Base-by-base conservation (phyloP, 64 coral and sea anemone species). In the Acropora yongei region DNA sequence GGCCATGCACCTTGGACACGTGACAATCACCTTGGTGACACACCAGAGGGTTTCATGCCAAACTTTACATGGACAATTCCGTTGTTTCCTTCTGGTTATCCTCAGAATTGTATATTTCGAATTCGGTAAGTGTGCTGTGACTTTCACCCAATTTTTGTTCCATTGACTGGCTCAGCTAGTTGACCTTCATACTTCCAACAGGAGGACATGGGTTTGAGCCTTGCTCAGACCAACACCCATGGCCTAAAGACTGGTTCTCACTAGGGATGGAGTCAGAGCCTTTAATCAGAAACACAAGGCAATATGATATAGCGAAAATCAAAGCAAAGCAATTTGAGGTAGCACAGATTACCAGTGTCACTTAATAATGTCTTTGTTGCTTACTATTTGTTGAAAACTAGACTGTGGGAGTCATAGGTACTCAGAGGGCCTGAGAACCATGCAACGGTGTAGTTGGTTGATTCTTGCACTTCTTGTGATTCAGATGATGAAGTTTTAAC, bases 1-100 rank as follows among this genome's bases (percentile, higher is more conserved):
- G 72, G 96, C 7, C 91, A 86, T 4, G 94, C 94, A 57, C 88
- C 83, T 0, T 99, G 97, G 97, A 72, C 94, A 49, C 67, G 97
- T 66, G 97, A 88, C 58, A 99, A 99, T 91, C 97, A 99, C 86
- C 97, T 99, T 96, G 97, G 97, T 44, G 96, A 99, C 44, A 92
- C 94, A 17, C 91, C 94, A 40, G 97, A 99, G 10, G 94, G 97
- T 68, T 85, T 94, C 4, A 80, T 94, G 43, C 91, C 96, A 18
- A 99, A 89, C 41, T 99, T 96, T 79, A 99, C 97, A 1, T 99
- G 97, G 97, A 93, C 84, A 5, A 77, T 99, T 17, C 97, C 97
- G 11, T 42, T 42, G n/a, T 99, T 99, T 83, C 94, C 94, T 41
- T 94, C 91, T 68, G 85, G 82, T 69, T 76, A 93, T 12, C 73